A percentile compares a stretch with the other conserved stretches of the same genome.
phyloP scores from a whole-genome alignment of 2,888 invertebrate genomes.

The Stramonita haemastoma region DNA sequence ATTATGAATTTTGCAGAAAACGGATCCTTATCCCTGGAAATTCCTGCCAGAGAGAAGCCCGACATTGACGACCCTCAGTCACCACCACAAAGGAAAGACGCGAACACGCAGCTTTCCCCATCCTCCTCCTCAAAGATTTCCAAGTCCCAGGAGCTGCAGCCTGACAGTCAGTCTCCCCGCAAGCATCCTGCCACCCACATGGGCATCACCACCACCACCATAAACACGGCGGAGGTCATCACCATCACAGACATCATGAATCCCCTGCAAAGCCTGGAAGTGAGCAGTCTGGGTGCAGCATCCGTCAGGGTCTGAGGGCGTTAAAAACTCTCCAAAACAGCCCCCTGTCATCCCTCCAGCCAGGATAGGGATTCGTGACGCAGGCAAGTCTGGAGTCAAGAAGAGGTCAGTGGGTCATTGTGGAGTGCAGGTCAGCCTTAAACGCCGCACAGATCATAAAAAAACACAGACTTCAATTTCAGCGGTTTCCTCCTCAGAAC shows the following conservation, averaged over 20 bases:
- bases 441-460: slow-evolving; percentile 61
- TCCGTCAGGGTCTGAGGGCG: background rate
- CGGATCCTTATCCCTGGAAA: background rate
- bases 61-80: background rate
- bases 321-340: slow-evolving; percentile 36
- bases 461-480: slow-evolving; percentile 51
- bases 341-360: slow-evolving; percentile 46
- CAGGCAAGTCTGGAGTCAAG: slow-evolving; percentile 47
- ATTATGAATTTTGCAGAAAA: background rate
- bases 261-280: background rate
- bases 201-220: slow-evolving; percentile 54
- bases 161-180: slow-evolving; percentile 40
- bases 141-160: background rate
- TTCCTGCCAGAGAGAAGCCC: too few relatives aligned
- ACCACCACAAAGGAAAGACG: background rate
- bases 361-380: slow-evolving; percentile 49
- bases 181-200: slow-evolving; percentile 41
- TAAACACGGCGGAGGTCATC: slow-evolving; percentile 41
- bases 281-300: background rate
- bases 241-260: slow-evolving; percentile 21
- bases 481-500: background rate
- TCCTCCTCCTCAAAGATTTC: background rate
- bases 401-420: slow-evolving; percentile 61
- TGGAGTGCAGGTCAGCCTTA: slow-evolving; percentile 68
- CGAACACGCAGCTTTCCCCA: background rate